Base-by-base conservation (phyloP, 2,113 vertebrate genomes). In the Leptosomus discolor region DNA sequence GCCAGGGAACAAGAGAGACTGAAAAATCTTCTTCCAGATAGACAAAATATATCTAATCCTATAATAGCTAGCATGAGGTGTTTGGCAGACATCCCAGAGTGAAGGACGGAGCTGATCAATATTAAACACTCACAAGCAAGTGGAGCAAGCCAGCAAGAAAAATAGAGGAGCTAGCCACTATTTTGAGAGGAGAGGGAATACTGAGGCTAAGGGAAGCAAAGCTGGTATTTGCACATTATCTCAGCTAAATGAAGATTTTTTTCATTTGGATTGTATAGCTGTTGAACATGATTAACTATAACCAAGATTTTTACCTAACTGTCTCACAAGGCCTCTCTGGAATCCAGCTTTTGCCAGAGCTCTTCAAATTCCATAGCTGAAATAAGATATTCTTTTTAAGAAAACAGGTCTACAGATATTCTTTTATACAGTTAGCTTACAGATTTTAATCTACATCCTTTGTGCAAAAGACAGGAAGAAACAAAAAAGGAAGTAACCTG, bases 1-100 rank as follows among this genome's bases (percentile, higher is more conserved):
- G 65, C 87, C 91, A 94, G 84, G 71, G 43, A 97, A 76, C 87
- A 92, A 91, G 48, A 88, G 73, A 94, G 84, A 92, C 67, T 37
- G 77, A 96, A 94, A 95, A 94, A 74, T 93, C 92, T 96, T 83
- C 93, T 74, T 92, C 80, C 57, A 87, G 63, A 92, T 85, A 88
- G 84, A 97, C 84, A 95, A 89, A 96, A 97, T 92, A 92, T 57
- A 80, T 69, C 88, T 97, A 97, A 95, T 94, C 84, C 71, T 85
- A 8, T 92, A 97, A 97, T 77, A 97, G 91, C 48, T 84, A 82
- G 50, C 80, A 37, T 90, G 69, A 93, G 84, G 89, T 71, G 71
- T 43, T 94, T 97, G 92, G 88, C 92, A 97, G 87, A 27, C 67
- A 12, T 96, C 90, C 96, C 94, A 83, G 88, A 84, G 27, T 34